These are phyloP conservation scores for Hirtodrosophila duncani DNA, from an alignment of 2,888 invertebrate genomes.

Conservation along the genomic window DNA sequence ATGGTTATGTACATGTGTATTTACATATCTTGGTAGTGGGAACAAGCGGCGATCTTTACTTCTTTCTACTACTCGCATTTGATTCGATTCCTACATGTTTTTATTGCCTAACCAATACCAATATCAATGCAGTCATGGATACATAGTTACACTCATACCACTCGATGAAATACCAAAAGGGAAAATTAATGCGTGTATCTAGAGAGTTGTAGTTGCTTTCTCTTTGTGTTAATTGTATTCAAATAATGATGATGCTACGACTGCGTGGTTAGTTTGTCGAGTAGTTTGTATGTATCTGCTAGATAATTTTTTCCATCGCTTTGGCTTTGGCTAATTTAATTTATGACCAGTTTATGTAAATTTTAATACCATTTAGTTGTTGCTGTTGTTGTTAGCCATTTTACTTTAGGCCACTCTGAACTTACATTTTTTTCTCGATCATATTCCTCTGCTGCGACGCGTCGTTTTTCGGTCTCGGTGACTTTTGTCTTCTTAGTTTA, in stretches of 20 bases:
- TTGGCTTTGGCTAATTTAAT: conserved; percentile 56
- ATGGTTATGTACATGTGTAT: too few relatives aligned
- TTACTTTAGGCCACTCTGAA: not conserved
- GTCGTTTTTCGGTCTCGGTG: conserved; percentile 18
- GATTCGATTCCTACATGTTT: too few relatives aligned
- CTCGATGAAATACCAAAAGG: conserved; percentile 35
- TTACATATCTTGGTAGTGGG: too few relatives aligned
- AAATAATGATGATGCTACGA: conserved; percentile 51
- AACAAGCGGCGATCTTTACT: too few relatives aligned
- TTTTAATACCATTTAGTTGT: conserved; percentile 56
- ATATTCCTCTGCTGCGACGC: conserved; percentile 1
- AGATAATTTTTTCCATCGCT: conserved; percentile 32
- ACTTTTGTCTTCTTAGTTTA: conserved; percentile 24
- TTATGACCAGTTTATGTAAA: conserved; percentile 69
- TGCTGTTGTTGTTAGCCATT: conserved; percentile 4
- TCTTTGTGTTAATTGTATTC: conserved; percentile 68
- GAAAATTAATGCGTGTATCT: conserved; percentile 37
- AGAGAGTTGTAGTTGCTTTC: conserved; percentile 42
- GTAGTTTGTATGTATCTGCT: conserved; percentile 44
- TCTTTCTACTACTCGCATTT: too few relatives aligned
- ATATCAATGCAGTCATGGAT: not conserved
- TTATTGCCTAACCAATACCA: conserved; percentile 27
- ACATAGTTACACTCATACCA: conserved; percentile 21
- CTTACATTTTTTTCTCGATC: conserved; percentile 14
- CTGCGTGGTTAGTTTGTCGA: conserved; percentile 18